These are phyloP conservation scores for Pseudomyrmex cubaensis DNA, from an alignment of 1,140 invertebrate genomes.

Conservation along the genomic window DNA sequence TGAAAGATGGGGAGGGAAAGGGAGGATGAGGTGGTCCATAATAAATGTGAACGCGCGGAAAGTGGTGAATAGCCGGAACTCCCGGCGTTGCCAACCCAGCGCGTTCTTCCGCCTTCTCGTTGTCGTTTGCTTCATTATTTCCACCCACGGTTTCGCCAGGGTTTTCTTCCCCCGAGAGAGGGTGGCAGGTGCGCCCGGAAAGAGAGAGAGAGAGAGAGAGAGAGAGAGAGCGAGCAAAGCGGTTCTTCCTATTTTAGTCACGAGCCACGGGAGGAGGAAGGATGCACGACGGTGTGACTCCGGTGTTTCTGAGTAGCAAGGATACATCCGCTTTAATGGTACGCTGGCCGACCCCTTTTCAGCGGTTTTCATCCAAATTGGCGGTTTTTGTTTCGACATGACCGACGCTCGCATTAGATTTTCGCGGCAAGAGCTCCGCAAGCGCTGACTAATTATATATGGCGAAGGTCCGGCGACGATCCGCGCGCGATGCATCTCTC, in stretches of 20 bases:
- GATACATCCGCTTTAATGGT: constrained; percentile 60
- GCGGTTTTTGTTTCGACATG: constrained; percentile 68
- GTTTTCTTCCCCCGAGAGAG: constrained; percentile 8
- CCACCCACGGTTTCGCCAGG: constrained; percentile 18
- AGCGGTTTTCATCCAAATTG: constrained; percentile 70
- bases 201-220: too few species aligned
- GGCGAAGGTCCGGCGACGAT: not conserved
- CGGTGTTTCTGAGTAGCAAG: not conserved
- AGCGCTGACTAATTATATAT: constrained; percentile 69
- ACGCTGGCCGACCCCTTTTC: constrained; percentile 41
- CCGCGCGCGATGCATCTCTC: not conserved
- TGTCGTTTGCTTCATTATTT: constrained; percentile 61
- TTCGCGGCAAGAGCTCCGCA: constrained; percentile 44
- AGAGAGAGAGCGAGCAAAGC: not conserved
- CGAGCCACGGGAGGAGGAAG: not conserved
- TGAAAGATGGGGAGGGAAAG: not conserved
- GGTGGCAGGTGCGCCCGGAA: too few species aligned
- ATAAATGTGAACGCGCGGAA: constrained; percentile 46
- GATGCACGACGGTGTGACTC: not conserved
- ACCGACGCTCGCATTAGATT: constrained; percentile 66
- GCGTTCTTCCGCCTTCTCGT: constrained; percentile 10
- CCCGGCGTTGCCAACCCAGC: constrained; percentile 1
- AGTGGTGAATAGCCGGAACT: constrained; percentile 42
- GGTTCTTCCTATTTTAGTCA: not conserved
- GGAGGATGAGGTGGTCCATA: not conserved